A percentile compares a stretch with the other conserved stretches of the same genome.
These are phyloP conservation scores for Ceratitis capitata DNA, from an alignment of 1,140 invertebrate species.

Conservation along the genomic window DNA sequence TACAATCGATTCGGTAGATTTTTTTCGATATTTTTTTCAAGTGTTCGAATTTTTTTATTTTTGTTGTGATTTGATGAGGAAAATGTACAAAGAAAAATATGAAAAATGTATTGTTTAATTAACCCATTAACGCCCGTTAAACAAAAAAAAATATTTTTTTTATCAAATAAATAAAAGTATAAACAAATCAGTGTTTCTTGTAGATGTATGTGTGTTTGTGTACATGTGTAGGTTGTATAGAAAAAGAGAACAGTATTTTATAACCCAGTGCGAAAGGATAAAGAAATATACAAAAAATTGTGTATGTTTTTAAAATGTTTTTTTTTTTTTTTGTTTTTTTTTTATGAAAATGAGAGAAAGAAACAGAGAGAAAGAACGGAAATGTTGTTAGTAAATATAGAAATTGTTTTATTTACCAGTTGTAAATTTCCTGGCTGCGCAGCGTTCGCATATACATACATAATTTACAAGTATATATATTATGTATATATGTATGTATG, in stretches of 20 bases:
- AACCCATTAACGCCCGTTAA: constrained; percentile 37
- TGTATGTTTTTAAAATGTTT: neutral
- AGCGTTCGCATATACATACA: constrained; percentile 46
- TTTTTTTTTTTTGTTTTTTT: neutral
- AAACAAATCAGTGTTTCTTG: neutral
- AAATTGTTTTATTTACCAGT: constrained; percentile 59
- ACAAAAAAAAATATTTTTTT: neutral
- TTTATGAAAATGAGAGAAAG: constrained; percentile 28
- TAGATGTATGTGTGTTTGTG: neutral
- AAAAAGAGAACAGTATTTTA: neutral
- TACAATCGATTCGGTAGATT: constrained; percentile 39
- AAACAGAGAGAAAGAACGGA: constrained; percentile 46
- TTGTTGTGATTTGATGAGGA: constrained; percentile 34
- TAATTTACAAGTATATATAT: constrained; percentile 38
- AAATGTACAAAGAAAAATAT: constrained; percentile 47
- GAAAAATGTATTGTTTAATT: constrained; percentile 43
- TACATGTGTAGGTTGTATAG: neutral
- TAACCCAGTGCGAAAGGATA: neutral
- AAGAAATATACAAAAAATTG: neutral
- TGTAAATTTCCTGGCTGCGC: constrained; percentile 63
- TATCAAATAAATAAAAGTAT: constrained; percentile 23
- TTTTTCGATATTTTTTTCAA: constrained; percentile 34
- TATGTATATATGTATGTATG: no score
- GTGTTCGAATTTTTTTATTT: constrained; percentile 1
- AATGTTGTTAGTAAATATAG: constrained; percentile 50